Evolutionary conservation across 2,888 invertebrate genomes (phyloP).

Genomic region (Timema podura): DNA sequence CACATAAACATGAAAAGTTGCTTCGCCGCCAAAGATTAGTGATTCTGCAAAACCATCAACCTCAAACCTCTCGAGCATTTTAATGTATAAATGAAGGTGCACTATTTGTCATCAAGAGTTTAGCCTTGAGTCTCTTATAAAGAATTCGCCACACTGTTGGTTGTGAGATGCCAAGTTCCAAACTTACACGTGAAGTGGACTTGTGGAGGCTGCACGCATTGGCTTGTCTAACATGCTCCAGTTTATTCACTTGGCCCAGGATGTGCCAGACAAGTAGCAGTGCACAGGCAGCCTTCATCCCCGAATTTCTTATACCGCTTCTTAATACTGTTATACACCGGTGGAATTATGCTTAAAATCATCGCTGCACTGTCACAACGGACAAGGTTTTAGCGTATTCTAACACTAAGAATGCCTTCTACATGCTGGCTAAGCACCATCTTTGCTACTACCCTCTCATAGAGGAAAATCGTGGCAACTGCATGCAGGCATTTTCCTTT

Average conservation of each 20-base stretch:
- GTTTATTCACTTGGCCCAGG: not conserved
- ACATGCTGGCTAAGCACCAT: not conserved
- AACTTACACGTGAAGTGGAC: not conserved
- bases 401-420: not conserved
- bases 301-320: slow-evolving; percentile 1
- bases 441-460: too few species aligned
- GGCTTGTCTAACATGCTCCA: not conserved
- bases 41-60: slow-evolving; percentile 5
- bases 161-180: slow-evolving; percentile 5
- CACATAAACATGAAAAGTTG: slow-evolving; percentile 1
- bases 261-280: not conserved
- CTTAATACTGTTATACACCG: not conserved
- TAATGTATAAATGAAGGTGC: slow-evolving; percentile 1
- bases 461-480: too few species aligned
- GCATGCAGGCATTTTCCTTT: too few species aligned
- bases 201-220: too few species aligned
- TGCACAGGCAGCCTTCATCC: not conserved
- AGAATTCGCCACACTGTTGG: slow-evolving; percentile 8
- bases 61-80: slow-evolving; percentile 7
- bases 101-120: slow-evolving; percentile 2
- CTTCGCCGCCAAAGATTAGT: slow-evolving; percentile 8
- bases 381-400: not conserved
- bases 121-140: not conserved
- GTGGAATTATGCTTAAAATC: not conserved
- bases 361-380: not conserved